Evolutionary conservation across 53 echinoderm and acorn worm genomes (phyloP), one percentile per base, ranked within the genome.

Genomic region (Antedon mediterranea): DNA sequence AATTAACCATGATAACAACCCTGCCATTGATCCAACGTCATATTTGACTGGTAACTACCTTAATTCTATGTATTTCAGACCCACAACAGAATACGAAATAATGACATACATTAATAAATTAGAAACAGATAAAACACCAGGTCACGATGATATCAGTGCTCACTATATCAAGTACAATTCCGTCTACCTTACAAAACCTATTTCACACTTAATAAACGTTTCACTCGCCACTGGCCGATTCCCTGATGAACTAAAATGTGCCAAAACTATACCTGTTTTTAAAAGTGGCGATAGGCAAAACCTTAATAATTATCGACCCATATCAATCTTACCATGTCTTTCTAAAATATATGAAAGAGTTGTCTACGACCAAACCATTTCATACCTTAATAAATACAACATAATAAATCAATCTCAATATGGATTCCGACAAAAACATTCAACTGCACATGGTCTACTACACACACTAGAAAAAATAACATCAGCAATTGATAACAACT

Each of bases 241-340:
- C 57, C 9, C 57, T 57, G 57, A 57, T 6, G 57, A 57, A 23
- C 23, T 57, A 57, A 57, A 57, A 57, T 2, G 9, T 18, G 57
- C 57, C 2, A 57, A 57, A 57, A 57, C 57, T 57, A 23, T 57
- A 57, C 57, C 57, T 23, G 57, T 57, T 11, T 57, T 57, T 26
- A 23, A 57, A 57, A 57, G 57, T 57, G 57, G 57, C 20, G 57
- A 57, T 57, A 57, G 13, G 23, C 57, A 57, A 2, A 57, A 57
- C 57, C 9, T 57, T 57, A 23, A 57, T 37, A 37, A 37, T 11
- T 57, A 57, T 57, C 57, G 57, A 57, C 57, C 57, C 57, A 57
- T 57, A 57, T 57, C 57, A 57, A 57, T 57, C 57, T 57, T 57
- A 57, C 57, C 57, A n/a, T n/a, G 57, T 57, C 57, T 57, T 57